Base-by-base conservation (phyloP, 1,140 invertebrate genomes). In the Trichonephila clavipes region DNA sequence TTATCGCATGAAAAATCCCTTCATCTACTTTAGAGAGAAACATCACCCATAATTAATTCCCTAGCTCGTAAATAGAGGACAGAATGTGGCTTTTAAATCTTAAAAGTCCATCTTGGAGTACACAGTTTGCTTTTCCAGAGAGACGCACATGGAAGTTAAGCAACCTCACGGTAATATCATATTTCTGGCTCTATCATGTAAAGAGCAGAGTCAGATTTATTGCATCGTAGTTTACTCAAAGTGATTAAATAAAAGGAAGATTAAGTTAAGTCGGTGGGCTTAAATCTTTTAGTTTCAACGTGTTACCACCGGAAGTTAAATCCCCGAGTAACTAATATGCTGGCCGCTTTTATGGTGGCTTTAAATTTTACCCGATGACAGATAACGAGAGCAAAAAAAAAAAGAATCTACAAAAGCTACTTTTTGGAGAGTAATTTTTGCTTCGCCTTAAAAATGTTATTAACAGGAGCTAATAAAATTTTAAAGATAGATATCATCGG, bases 161-260 rank as follows among this genome's bases (percentile, higher is more conserved):
- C 19, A 59, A 44, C 21, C 82, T 83, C 28, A 12, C 82, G 21
- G 44, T 28, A 51, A 83, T 83, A 83, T 58, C 72, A 77, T 83
- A 83, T 83, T 83, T 59, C 51, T 59, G 21, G 51, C 82, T 83
- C 82, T 83, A 83, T 83, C 82, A 83, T 83, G 82, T 83, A 58
- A 83, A 58, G 82, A 83, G 82, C 44, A 83, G 51, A 83, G 82
- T 58, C 82, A 83, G 82, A 83, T 83, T 83, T 83, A 83, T 83
- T n/a, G 51, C 82, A 21, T 44, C 44, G 21, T 83, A 58, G 82
- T 83, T 83, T 83, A 24, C 82, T 59, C 44, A 83, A 59, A 59
- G 82, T 83, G 82, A 83, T 83, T 83, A 83, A 83, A 83, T 83
- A 83, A 83, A 59, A 44, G n/a, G 44, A 83, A 59, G 82, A 83